Percentiles rank a stretch among this genome's conserved stretches.
These are phyloP conservation scores for Desmophyllum pertusum DNA, from an alignment of 92 coral and sea anemone genomes.

Conservation along the genomic window DNA sequence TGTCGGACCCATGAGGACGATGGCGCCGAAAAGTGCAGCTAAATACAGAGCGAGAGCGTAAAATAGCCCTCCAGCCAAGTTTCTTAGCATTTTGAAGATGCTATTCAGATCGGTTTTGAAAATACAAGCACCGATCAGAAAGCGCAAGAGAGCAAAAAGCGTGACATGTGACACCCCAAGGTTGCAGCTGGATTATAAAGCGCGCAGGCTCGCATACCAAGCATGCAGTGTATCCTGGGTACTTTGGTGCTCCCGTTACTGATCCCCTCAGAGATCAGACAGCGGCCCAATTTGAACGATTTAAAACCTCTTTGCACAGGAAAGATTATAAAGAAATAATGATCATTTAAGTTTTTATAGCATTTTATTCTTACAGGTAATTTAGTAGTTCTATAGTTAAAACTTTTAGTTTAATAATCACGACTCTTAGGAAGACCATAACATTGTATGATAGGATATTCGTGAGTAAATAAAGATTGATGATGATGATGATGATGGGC, in stretches of 20 bases:
- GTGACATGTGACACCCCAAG: slow-evolving; percentile 28
- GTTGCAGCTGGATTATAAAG: slow-evolving; percentile 17
- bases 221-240: neutral
- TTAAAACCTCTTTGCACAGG: too few relatives aligned
- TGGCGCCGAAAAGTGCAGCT: slow-evolving; percentile 79
- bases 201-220: neutral
- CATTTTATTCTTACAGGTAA: too few relatives aligned
- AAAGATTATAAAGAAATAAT: too few relatives aligned
- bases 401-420: too few relatives aligned
- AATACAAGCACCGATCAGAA: neutral
- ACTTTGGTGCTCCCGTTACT: neutral
- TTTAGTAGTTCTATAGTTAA: too few relatives aligned
- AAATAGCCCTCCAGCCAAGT: slow-evolving; percentile 73
- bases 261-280: too few relatives aligned
- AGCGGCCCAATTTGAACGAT: too few relatives aligned
- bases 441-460: too few relatives aligned
- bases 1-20: slow-evolving; percentile 86
- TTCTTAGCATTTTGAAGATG: slow-evolving; percentile 70
- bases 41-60: slow-evolving; percentile 59
- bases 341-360: too few relatives aligned
- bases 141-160: neutral
- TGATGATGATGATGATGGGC: too few relatives aligned
- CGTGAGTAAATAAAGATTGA: too few relatives aligned
- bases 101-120: neutral
- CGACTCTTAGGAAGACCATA: too few relatives aligned